Evolutionary conservation across 2,113 vertebrate genomes (phyloP).

Genomic region (Indicator maculatus): DNA sequence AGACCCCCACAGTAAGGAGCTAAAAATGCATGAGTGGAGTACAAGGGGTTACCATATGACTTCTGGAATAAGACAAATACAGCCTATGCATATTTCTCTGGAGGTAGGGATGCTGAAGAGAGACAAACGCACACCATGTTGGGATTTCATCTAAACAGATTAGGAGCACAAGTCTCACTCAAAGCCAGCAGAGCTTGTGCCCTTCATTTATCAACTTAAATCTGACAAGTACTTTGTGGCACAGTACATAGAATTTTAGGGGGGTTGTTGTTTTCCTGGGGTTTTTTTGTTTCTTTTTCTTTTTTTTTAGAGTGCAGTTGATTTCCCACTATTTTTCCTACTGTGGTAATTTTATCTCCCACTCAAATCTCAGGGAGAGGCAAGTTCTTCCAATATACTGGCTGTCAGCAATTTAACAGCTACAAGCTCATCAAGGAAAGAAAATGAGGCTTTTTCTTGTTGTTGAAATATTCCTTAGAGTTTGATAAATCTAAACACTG

Average conservation of each 20-base stretch:
- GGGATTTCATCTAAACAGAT: constrained; percentile 38
- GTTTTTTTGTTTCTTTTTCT: background rate
- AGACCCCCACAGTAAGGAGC: background rate
- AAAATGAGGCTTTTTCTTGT: background rate
- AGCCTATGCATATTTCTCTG: background rate
- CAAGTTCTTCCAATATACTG: background rate
- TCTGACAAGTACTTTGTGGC: background rate
- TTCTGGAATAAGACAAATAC: background rate
- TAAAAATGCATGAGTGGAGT: background rate
- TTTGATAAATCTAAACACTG: constrained; percentile 30
- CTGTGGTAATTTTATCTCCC: background rate
- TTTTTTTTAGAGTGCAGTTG: background rate
- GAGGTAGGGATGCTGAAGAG: background rate
- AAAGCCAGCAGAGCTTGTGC: background rate
- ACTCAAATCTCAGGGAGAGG: background rate
- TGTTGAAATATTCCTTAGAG: constrained; percentile 1
- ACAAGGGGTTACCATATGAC: background rate
- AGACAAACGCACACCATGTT: background rate
- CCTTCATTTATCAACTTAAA: background rate
- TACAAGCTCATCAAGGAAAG: background rate
- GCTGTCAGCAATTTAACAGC: background rate
- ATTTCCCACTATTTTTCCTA: background rate
- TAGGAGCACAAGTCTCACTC: background rate
- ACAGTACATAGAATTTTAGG: background rate
- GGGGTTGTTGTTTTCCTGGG: background rate